Conservation (phyloP, 1,140 invertebrate species). For the Tetraneura akinire region DNA sequence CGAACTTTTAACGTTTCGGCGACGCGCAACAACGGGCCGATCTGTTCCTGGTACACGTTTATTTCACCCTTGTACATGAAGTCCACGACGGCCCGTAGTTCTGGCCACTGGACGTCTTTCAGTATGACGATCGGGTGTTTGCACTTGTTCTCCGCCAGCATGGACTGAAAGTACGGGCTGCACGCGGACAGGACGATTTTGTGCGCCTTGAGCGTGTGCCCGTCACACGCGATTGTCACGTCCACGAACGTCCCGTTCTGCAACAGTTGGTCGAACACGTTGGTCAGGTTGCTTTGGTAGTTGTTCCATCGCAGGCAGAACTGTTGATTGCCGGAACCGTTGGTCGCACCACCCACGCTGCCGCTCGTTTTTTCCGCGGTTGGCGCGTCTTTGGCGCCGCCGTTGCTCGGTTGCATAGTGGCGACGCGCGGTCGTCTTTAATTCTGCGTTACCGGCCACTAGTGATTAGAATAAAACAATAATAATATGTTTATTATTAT, state of each 20-base stretch:
- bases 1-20: slow-evolving; percentile 84
- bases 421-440: too few relatives aligned
- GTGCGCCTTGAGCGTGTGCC: slow-evolving; percentile 86
- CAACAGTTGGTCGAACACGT: slow-evolving; percentile 87
- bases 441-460: too few relatives aligned
- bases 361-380: slow-evolving; percentile 41
- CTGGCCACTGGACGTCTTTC: slow-evolving; percentile 83
- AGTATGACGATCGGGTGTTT: slow-evolving; percentile 89
- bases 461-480: too few relatives aligned
- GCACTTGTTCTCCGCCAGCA: slow-evolving; percentile 90
- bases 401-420: slow-evolving; percentile 40
- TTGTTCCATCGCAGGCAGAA: slow-evolving; percentile 94
- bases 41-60: slow-evolving; percentile 87
- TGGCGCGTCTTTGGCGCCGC: slow-evolving; percentile 26
- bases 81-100: slow-evolving; percentile 84
- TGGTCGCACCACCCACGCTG: slow-evolving; percentile 52
- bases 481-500: too few relatives aligned
- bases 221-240: slow-evolving; percentile 88
- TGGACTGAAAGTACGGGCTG: slow-evolving; percentile 86
- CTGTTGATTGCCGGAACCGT: slow-evolving; percentile 62
- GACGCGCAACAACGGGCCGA: slow-evolving; percentile 81
- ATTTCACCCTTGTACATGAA: slow-evolving; percentile 95
- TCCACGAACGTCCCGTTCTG: slow-evolving; percentile 90
- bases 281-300: slow-evolving; percentile 87
- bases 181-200: slow-evolving; percentile 91